Evolutionary conservation across 2,113 vertebrate genomes (phyloP).

Genomic region (Poeciliopsis occidentalis): DNA sequence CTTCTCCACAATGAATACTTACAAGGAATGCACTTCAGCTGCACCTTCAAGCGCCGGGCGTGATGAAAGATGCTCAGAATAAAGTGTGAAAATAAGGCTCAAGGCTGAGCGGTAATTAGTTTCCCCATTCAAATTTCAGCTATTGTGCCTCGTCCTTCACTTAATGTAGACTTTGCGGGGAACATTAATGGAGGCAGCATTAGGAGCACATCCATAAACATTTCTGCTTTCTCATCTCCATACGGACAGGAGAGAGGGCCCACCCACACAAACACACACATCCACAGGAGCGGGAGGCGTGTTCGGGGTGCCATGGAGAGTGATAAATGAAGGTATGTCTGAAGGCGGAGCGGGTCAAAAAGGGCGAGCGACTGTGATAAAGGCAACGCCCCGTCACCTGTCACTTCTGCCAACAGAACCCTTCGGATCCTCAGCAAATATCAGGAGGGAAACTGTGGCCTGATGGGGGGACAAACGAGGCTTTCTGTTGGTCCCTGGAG

Average conservation of each 20-base stretch:
- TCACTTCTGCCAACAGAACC: slow-evolving; percentile 51
- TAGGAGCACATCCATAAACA: slow-evolving; percentile 9
- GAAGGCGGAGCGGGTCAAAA: slow-evolving; percentile 3
- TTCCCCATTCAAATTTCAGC: slow-evolving; percentile 1
- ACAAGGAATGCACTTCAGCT: not conserved
- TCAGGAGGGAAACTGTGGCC: not conserved
- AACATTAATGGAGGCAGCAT: slow-evolving; percentile 13
- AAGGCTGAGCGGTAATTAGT: slow-evolving; percentile 11
- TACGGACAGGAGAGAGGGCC: slow-evolving; percentile 23
- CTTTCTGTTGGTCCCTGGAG: not conserved
- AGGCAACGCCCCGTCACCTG: slow-evolving; percentile 69
- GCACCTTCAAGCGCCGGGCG: not conserved
- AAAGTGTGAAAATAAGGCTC: not conserved
- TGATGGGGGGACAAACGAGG: not conserved
- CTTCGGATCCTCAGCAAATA: slow-evolving; percentile 35
- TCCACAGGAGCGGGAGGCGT: slow-evolving; percentile 57
- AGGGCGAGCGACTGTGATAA: not conserved
- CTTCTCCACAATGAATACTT: slow-evolving; percentile 5
- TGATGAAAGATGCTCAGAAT: not conserved
- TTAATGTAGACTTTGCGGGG: slow-evolving; percentile 37
- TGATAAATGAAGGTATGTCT: slow-evolving; percentile 70
- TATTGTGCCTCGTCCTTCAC: slow-evolving; percentile 8
- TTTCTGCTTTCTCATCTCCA: slow-evolving; percentile 39
- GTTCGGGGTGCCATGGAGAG: slow-evolving; percentile 51
- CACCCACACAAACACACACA: slow-evolving; percentile 42